Percentiles rank a stretch among this genome's conserved stretches.
These are phyloP conservation scores for Rapana venosa DNA, from an alignment of 2,888 invertebrate genomes.

Conservation along the genomic window DNA sequence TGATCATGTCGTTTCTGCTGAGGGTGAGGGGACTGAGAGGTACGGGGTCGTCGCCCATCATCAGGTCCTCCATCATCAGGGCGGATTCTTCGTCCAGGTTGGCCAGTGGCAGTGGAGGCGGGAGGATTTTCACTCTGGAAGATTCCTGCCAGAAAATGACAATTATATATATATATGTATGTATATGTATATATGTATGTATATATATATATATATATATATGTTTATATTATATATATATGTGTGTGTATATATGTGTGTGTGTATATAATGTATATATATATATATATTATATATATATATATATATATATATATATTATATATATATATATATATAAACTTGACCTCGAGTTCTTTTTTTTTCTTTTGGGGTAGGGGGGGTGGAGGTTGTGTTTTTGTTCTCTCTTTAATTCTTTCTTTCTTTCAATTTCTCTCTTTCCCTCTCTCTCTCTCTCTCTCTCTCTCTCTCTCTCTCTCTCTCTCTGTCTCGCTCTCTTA, in stretches of 20 bases:
- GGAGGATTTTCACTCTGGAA: neutral
- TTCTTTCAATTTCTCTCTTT: no score
- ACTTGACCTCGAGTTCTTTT: no score
- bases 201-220: no score
- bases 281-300: no score
- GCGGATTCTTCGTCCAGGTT: slow-evolving; percentile 24
- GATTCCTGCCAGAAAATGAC: neutral
- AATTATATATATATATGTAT: neutral
- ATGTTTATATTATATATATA: neutral
- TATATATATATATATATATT: neutral
- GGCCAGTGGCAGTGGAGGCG: neutral
- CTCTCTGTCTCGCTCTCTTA: neutral
- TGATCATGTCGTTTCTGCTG: neutral
- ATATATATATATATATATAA: neutral
- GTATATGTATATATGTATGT: no score
- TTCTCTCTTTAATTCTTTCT: no score
- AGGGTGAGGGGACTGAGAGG: neutral
- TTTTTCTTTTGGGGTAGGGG: no score
- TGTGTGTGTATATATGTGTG: neutral
- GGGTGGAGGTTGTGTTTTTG: no score
- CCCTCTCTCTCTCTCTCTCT: neutral
- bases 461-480: neutral
- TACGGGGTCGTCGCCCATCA: neutral
- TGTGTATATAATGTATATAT: no score
- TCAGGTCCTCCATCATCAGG: slow-evolving; percentile 28